Evolutionary conservation across 2,113 vertebrate species (phyloP).

Genomic region (Cyanoramphus novaezelandiae): DNA sequence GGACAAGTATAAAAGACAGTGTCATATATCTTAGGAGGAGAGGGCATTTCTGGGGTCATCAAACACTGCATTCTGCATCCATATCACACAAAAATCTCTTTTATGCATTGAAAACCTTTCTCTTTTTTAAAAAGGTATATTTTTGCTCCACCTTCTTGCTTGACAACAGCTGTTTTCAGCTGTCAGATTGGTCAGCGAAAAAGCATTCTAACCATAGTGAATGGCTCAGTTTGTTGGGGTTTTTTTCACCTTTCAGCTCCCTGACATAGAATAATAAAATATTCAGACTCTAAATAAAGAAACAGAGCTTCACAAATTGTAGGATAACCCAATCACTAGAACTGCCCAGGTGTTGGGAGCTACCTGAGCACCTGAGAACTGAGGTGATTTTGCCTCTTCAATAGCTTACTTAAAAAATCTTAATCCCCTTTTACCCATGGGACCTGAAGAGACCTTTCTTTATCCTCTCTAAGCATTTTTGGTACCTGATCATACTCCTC

Average conservation of each 20-base stretch:
- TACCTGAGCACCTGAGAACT: neutral
- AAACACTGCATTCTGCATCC: neutral
- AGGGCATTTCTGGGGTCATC: neutral
- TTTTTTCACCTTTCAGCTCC: neutral
- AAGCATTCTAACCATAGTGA: neutral
- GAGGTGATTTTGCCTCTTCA: neutral
- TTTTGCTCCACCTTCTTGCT: neutral
- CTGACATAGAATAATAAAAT: neutral
- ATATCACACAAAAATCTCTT: neutral
- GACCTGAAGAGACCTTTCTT: neutral
- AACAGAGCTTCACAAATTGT: neutral
- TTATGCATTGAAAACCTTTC: neutral
- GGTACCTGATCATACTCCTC: neutral
- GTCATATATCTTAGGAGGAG: neutral
- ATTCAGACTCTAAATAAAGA: neutral
- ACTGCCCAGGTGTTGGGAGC: neutral
- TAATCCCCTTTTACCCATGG: rapidly evolving
- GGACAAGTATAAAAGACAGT: neutral
- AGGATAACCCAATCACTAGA: neutral
- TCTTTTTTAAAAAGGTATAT: neutral
- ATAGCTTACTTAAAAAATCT: neutral
- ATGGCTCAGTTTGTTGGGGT: neutral
- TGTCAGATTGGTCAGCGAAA: neutral
- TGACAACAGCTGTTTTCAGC: neutral
- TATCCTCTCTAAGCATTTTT: neutral